Percentiles rank a stretch among this genome's conserved stretches.
phyloP scores from a whole-genome alignment of 2,797 vertebrate species.

The Phaenicophaeus curvirostris region DNA sequence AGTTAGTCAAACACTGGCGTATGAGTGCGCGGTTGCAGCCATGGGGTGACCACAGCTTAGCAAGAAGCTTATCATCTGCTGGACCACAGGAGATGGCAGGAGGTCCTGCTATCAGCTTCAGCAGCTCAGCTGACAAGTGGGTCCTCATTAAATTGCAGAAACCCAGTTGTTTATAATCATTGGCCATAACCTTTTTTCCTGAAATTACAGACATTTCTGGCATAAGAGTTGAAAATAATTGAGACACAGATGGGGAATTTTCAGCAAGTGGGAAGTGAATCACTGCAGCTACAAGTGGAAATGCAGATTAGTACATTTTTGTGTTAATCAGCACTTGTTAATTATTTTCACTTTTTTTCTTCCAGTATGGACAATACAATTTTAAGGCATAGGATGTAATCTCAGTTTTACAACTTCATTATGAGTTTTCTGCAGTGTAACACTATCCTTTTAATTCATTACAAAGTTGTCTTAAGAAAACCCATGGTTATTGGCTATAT shows the following conservation, averaged over 20 bases:
- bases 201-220: background rate
- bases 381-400: background rate
- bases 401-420: constrained; percentile 34
- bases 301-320: background rate
- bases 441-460: constrained; percentile 11
- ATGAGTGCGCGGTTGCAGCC: fast-evolving
- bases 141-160: background rate
- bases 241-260: background rate
- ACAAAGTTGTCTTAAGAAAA: constrained; percentile 46
- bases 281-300: background rate
- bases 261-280: background rate
- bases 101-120: background rate
- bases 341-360: background rate
- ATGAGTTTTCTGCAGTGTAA: background rate
- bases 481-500: background rate
- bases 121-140: background rate
- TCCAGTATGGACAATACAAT: background rate
- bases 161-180: background rate
- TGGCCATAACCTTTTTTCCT: background rate
- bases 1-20: background rate
- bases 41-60: fast-evolving
- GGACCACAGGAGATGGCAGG: background rate
- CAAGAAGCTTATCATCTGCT: background rate
- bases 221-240: constrained; percentile 8
- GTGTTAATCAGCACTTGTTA: background rate